Evolutionary conservation across 2,113 vertebrate genomes (phyloP).

Genomic region (Hippolais icterina): DNA sequence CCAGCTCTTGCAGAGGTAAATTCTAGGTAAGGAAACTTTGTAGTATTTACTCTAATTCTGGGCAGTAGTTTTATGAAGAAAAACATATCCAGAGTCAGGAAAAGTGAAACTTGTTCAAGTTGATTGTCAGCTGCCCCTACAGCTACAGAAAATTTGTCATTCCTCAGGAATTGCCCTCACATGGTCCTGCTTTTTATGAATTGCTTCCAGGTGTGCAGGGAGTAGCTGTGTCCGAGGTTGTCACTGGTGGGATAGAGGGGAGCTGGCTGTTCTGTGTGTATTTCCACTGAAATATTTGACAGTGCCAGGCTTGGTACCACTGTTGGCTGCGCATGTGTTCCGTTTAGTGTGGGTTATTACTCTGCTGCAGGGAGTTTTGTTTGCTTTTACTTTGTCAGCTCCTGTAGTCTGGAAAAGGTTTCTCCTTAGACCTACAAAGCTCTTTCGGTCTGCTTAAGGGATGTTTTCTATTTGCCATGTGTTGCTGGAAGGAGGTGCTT

Average conservation of each 20-base stretch:
- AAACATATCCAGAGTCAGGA: not conserved
- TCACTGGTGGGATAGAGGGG: not conserved
- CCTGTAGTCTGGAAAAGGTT: not conserved
- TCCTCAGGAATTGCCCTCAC: not conserved
- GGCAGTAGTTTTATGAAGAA: not conserved
- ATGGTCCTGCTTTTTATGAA: not conserved
- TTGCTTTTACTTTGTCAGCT: not conserved
- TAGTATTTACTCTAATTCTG: not conserved
- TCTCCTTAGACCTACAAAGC: not conserved
- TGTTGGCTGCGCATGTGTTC: not conserved
- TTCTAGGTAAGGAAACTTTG: slow-evolving; percentile 80
- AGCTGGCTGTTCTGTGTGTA: not conserved
- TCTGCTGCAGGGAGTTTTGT: not conserved
- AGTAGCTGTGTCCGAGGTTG: not conserved
- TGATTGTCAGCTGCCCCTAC: not conserved
- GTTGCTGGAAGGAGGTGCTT: not conserved
- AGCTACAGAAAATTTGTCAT: not conserved
- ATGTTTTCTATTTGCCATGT: not conserved
- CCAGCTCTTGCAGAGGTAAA: slow-evolving; percentile 86
- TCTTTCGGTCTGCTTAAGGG: not conserved
- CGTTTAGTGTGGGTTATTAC: not conserved
- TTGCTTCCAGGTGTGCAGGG: not conserved
- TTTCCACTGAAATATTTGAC: not conserved
- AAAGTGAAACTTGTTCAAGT: not conserved
- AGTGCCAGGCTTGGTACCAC: not conserved